These are phyloP conservation scores for Lipophrys pholis DNA, from an alignment of 2,113 vertebrate genomes.

Conservation along the genomic window DNA sequence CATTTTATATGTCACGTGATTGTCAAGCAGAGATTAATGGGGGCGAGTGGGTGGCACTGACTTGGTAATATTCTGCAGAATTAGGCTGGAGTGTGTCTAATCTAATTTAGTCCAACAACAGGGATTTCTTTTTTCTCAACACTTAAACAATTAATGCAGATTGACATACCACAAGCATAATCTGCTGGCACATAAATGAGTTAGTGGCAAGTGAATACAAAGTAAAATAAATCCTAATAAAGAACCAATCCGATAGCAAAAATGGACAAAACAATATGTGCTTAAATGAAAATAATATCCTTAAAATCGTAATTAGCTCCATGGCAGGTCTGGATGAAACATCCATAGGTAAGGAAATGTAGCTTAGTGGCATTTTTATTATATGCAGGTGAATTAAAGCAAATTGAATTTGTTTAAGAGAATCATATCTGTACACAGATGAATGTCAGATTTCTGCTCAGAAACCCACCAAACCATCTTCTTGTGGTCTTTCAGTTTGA, in stretches of 20 bases:
- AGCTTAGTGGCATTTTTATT: too few species aligned
- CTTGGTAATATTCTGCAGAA: slow-evolving; percentile 51
- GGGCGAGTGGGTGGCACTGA: slow-evolving; percentile 44
- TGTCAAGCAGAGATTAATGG: slow-evolving; percentile 54
- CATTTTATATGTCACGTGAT: slow-evolving; percentile 51
- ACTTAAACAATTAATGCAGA: slow-evolving; percentile 12
- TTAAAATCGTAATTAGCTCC: too few species aligned
- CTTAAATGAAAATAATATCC: too few species aligned
- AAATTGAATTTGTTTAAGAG: too few species aligned
- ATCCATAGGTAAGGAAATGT: not conserved
- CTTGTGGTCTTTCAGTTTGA: not conserved
- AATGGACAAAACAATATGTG: too few species aligned
- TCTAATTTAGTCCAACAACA: slow-evolving; percentile 35
- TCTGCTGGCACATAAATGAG: not conserved
- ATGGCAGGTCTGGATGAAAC: not conserved
- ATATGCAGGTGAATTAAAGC: too few species aligned
- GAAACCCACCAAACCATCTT: too few species aligned
- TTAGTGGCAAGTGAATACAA: too few species aligned
- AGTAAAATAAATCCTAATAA: too few species aligned
- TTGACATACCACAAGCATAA: not conserved
- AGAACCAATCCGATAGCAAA: too few species aligned
- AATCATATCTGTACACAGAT: not conserved
- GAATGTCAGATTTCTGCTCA: not conserved
- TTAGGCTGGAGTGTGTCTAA: slow-evolving; percentile 33
- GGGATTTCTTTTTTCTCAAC: not conserved